These are phyloP conservation scores for Coelopa pilipes DNA, from an alignment of 2,888 invertebrate species.

Conservation along the genomic window DNA sequence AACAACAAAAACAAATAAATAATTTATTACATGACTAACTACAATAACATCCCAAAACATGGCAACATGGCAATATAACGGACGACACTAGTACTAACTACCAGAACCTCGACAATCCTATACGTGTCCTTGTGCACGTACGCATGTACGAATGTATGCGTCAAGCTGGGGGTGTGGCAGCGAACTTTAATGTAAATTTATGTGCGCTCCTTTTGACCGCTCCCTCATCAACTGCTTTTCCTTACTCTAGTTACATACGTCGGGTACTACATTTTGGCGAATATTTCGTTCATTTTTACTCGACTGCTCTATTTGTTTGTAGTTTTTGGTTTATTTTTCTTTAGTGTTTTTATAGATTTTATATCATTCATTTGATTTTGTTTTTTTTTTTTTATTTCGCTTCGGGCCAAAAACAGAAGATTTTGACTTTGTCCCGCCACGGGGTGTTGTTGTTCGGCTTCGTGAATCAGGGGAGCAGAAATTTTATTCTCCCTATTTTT, in stretches of 20 bases:
- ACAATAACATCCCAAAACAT: background rate
- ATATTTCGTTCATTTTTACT: background rate
- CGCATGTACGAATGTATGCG: constrained; percentile 3
- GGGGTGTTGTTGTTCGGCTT: too few species aligned
- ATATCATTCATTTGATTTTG: too few species aligned
- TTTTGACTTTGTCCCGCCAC: too few species aligned
- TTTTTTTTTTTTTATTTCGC: too few species aligned
- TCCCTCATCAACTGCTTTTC: too few species aligned
- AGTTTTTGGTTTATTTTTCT: too few species aligned
- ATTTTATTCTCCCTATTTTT: too few species aligned
- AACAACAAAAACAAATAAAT: background rate
- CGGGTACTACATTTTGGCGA: background rate
- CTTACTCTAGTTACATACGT: background rate
- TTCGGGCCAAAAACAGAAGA: too few species aligned
- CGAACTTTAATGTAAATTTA: background rate
- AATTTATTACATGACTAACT: background rate
- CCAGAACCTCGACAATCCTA: background rate
- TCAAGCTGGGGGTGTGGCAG: background rate
- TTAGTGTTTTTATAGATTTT: too few species aligned
- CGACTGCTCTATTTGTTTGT: background rate
- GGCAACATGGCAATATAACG: background rate
- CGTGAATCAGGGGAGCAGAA: too few species aligned
- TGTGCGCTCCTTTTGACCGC: background rate
- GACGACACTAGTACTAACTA: background rate
- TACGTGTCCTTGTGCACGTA: background rate